Evolutionary conservation across 2,113 vertebrate genomes (phyloP).

Genomic region (Urocolius indicus): DNA sequence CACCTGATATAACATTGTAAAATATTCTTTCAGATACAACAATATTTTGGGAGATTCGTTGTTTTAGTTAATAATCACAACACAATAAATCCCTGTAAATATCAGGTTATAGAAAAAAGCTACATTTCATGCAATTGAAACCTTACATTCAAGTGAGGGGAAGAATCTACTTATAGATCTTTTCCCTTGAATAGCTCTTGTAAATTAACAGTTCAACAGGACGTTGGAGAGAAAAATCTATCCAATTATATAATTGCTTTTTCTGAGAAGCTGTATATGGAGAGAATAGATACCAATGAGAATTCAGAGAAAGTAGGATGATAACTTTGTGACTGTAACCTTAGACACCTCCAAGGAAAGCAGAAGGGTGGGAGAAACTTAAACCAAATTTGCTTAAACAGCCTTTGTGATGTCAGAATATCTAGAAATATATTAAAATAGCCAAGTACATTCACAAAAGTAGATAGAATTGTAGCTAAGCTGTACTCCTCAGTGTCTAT

Average conservation of each 20-base stretch:
- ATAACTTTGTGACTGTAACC: not conserved
- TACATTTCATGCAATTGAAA: not conserved
- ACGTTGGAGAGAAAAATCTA: not conserved
- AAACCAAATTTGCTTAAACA: not conserved
- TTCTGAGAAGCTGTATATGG: accelerated
- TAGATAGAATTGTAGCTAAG: not conserved
- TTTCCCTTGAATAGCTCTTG: not conserved
- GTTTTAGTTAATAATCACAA: not conserved
- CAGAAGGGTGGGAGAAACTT: not conserved
- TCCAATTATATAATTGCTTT: not conserved
- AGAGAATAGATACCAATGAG: not conserved
- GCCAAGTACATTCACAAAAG: accelerated
- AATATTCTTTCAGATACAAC: not conserved
- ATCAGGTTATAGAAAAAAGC: not conserved
- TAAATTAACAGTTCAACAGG: not conserved
- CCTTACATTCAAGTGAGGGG: not conserved
- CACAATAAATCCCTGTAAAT: not conserved
- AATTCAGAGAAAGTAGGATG: not conserved
- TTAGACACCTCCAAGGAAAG: not conserved
- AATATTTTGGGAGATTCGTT: not conserved
- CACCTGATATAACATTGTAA: not conserved
- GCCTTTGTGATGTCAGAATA: not conserved
- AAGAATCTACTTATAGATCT: not conserved
- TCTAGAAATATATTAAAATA: not conserved
- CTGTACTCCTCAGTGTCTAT: not conserved